These are phyloP conservation scores for Callaeas wilsoni DNA, from an alignment of 2,113 vertebrate species.

Conservation along the genomic window DNA sequence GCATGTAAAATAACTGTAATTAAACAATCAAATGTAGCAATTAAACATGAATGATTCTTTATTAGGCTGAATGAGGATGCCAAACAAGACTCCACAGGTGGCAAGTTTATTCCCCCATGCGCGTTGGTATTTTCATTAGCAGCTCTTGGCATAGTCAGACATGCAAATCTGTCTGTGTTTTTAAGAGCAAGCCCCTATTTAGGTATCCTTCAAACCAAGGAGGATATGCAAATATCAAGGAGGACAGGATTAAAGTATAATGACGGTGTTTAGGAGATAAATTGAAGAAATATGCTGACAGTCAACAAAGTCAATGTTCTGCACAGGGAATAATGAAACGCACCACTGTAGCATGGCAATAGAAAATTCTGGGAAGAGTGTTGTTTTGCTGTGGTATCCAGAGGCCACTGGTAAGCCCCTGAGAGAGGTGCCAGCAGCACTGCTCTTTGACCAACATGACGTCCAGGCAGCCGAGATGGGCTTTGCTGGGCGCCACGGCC, in stretches of 20 bases:
- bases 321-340: neutral
- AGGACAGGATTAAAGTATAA: neutral
- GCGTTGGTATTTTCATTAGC: conserved; percentile 26
- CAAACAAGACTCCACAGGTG: conserved; percentile 55
- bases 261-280: neutral
- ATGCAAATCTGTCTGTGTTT: neutral
- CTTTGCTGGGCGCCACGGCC: neutral
- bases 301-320: neutral
- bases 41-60: conserved; percentile 61
- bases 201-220: neutral
- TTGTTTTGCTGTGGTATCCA: neutral
- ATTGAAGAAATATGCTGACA: neutral
- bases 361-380: neutral
- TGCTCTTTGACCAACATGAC: neutral
- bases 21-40: conserved; percentile 62
- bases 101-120: conserved; percentile 27
- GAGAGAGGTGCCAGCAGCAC: neutral
- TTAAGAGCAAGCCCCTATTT: neutral
- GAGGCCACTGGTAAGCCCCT: neutral
- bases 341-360: neutral
- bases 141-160: conserved; percentile 9
- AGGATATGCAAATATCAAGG: neutral
- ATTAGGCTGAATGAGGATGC: conserved; percentile 53
- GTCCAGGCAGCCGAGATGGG: fast-evolving
- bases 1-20: conserved; percentile 58